A percentile compares a stretch with the other conserved stretches of the same genome.
phyloP scores from a whole-genome alignment of 2,113 vertebrate genomes.

The Megalops atlanticus region DNA sequence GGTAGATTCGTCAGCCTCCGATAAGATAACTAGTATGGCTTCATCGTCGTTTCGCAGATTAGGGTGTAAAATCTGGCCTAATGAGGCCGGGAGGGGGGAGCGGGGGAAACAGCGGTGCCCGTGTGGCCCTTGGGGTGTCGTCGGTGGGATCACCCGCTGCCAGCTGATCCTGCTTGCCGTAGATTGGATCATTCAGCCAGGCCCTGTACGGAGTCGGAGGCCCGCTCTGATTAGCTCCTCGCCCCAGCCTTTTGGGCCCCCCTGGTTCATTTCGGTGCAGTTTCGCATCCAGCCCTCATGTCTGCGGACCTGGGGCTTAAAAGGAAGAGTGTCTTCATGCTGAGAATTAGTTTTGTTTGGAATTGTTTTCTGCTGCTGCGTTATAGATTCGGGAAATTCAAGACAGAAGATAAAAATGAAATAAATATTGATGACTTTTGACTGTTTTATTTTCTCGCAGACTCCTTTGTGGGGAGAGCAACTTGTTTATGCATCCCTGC shows the following conservation, averaged over 20 bases:
- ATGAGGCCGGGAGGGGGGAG: constrained; percentile 70
- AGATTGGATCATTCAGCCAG: constrained; percentile 76
- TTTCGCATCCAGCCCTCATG: constrained; percentile 76
- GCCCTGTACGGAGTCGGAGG: constrained; percentile 65
- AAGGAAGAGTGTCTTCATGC: constrained; percentile 72
- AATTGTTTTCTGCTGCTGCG: constrained; percentile 70
- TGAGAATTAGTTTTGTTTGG: constrained; percentile 77
- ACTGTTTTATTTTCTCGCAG: constrained; percentile 56
- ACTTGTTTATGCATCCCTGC: constrained; percentile 57
- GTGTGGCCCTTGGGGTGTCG: constrained; percentile 68
- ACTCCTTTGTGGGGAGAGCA: constrained; percentile 51
- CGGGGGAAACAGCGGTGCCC: constrained; percentile 42
- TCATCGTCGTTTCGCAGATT: constrained; percentile 84
- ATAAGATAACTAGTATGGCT: constrained; percentile 82
- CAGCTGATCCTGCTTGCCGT: constrained; percentile 82
- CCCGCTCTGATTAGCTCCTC: constrained; percentile 80
- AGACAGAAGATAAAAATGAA: constrained; percentile 56
- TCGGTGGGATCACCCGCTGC: constrained; percentile 73
- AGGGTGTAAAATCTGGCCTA: constrained; percentile 88
- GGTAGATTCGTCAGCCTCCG: constrained; percentile 63
- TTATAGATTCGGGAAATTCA: constrained; percentile 50
- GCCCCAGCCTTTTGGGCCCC: constrained; percentile 71
- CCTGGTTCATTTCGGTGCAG: constrained; percentile 83
- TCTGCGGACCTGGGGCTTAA: constrained; percentile 72
- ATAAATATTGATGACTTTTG: constrained; percentile 72